These are phyloP conservation scores for Hirudo medicinalis DNA, from an alignment of 1,140 invertebrate genomes.

Conservation along the genomic window DNA sequence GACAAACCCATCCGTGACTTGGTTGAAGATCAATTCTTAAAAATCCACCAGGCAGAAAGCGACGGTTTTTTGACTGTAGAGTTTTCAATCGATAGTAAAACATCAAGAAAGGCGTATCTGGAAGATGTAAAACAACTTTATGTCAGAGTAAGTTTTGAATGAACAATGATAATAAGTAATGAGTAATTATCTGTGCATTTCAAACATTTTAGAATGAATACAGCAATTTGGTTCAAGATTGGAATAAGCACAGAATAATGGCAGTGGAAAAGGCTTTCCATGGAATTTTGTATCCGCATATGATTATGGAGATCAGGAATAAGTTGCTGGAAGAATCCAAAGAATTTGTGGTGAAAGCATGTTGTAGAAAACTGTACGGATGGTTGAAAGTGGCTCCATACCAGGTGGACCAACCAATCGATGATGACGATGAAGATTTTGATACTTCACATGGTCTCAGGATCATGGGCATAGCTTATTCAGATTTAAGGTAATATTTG, in stretches of 20 bases:
- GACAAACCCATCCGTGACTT: slow-evolving; percentile 86
- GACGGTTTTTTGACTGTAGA: background rate
- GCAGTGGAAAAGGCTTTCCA: slow-evolving; percentile 75
- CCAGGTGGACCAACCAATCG: slow-evolving; percentile 53
- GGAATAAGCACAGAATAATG: slow-evolving; percentile 76
- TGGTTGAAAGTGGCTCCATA: slow-evolving; percentile 84
- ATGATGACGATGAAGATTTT: slow-evolving; percentile 61
- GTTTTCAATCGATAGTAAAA: background rate
- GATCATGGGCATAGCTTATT: slow-evolving; percentile 71
- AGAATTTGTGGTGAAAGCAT: slow-evolving; percentile 58
- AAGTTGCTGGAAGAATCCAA: slow-evolving; percentile 73
- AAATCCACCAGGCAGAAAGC: slow-evolving; percentile 28
- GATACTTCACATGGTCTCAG: slow-evolving; percentile 68
- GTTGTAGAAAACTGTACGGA: slow-evolving; percentile 70
- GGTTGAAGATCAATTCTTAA: slow-evolving; percentile 72
- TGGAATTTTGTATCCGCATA: slow-evolving; percentile 73
- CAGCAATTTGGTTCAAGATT: slow-evolving; percentile 83
- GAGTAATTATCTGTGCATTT: too few relatives aligned
- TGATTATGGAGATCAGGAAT: slow-evolving; percentile 70
- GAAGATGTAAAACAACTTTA: background rate
- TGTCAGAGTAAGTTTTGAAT: too few relatives aligned
- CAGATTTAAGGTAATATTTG: too few relatives aligned
- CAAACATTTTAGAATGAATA: slow-evolving; percentile 62
- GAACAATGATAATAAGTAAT: too few relatives aligned
- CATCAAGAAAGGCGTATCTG: background rate